Evolutionary conservation across 2,113 vertebrate genomes (phyloP).

Genomic region (Salvelinus fontinalis): DNA sequence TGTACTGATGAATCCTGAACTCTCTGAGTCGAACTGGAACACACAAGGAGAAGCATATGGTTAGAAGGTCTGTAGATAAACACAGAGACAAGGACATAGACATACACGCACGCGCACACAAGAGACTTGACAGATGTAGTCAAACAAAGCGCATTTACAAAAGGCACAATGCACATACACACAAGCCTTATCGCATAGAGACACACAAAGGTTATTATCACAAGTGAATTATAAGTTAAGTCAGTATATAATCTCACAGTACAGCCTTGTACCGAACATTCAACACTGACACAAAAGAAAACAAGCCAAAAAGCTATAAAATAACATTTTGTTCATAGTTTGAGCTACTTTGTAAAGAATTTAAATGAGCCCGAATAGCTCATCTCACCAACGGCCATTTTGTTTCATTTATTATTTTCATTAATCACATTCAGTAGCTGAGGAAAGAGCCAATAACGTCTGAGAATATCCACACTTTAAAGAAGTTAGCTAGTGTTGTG

Average conservation of each 20-base stretch:
- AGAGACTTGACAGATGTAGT: not conserved
- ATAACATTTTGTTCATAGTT: slow-evolving; percentile 17
- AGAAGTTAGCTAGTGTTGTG: not conserved
- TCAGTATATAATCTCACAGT: not conserved
- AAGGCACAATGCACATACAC: not conserved
- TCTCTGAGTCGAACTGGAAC: slow-evolving; percentile 89
- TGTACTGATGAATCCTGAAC: slow-evolving; percentile 92
- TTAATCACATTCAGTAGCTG: not conserved
- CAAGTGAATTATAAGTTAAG: not conserved
- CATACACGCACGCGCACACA: slow-evolving; percentile 27
- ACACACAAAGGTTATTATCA: not conserved
- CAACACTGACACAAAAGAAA: not conserved
- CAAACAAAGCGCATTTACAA: slow-evolving; percentile 15
- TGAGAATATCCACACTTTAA: not conserved
- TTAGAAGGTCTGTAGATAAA: slow-evolving; percentile 35
- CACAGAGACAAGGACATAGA: slow-evolving; percentile 20
- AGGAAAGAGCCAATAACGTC: slow-evolving; percentile 15
- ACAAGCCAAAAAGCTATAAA: not conserved
- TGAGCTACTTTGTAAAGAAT: slow-evolving; percentile 5
- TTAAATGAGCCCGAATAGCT: slow-evolving; percentile 16
- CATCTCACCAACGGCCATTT: slow-evolving; percentile 21
- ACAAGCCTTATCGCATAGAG: not conserved
- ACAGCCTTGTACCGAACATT: not conserved
- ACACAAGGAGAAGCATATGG: slow-evolving; percentile 27
- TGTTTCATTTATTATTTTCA: not conserved